Evolutionary conservation across 1,140 invertebrate species (phyloP).

Genomic region (Trinorchestia longiramus): DNA sequence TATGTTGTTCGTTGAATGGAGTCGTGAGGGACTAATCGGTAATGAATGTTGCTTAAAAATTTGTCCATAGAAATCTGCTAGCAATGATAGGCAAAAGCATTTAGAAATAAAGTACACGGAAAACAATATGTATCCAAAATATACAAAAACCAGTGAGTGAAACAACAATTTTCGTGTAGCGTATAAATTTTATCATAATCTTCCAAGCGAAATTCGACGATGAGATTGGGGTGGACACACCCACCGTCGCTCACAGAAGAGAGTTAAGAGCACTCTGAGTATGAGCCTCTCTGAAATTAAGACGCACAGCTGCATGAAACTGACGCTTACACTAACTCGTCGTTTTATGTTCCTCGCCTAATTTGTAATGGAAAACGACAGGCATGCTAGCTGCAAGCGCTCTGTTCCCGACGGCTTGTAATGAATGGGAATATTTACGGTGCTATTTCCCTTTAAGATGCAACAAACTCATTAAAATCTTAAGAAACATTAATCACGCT

Average conservation of each 20-base stretch:
- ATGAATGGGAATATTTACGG: conserved; percentile 18
- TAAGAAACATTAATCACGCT: conserved; percentile 3
- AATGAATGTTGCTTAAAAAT: background rate
- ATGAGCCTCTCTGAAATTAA: background rate
- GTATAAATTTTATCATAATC: background rate
- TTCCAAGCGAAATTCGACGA: background rate
- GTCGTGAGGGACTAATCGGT: background rate
- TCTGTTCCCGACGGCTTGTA: background rate
- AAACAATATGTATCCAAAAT: background rate
- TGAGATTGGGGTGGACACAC: background rate
- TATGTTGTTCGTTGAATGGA: background rate
- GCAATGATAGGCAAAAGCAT: background rate
- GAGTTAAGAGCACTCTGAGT: background rate
- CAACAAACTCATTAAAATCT: conserved; percentile 34
- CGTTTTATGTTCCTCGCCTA: background rate
- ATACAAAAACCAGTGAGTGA: too few relatives aligned
- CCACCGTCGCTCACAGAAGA: background rate
- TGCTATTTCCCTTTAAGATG: background rate
- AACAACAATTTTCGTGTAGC: too few relatives aligned
- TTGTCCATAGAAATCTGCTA: background rate
- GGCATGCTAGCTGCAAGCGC: background rate
- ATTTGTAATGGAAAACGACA: background rate
- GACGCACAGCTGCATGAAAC: background rate
- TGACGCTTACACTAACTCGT: background rate
- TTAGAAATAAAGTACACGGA: too few relatives aligned